Evolutionary conservation across 64 coral and sea anemone genomes (phyloP), one percentile per base, ranked within the genome.

Genomic region (Montipora foliosa): DNA sequence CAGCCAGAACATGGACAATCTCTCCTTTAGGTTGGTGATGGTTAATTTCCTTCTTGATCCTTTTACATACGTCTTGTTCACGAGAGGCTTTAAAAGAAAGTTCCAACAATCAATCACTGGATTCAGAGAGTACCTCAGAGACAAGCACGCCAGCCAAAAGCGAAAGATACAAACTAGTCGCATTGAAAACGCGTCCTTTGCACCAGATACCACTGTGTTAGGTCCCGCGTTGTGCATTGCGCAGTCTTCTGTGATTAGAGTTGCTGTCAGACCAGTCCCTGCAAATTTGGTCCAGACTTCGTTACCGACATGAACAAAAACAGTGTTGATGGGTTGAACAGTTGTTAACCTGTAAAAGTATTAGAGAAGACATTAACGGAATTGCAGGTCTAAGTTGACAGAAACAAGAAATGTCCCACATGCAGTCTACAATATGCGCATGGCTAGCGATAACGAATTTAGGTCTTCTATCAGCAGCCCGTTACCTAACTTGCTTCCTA

Each of bases 11-110:
- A 19, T 69, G 11, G 92, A 93, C 62, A 66, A 70, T 17, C 21
- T 93, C 29, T 81, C 84, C 14, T 62, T 80, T n/a, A 93, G 52
- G 50, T 59, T 93, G 5, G 74, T 87, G 20, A 5, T 53, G 0
- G 45, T 61, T 11, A 87, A 77, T 79, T 93, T 93, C 50, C 11
- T 88, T 7, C 66, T 82, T 11, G 87, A 93, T 87, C 84, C 92
- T 6, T 93, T 93, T 22, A 79, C 77, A 17, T 93, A 93, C 47
- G 92, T 88, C 6, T 9, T 93, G 49, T 93, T 93, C 67, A 88
- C 78, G 67, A 74, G 17, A 45, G 79, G 78, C 45, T 93, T 93
- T 61, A 88, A 88, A 75, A 47, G 83, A 37, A 93, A 85, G 0
- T 51, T 93, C 15, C 16, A 24, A 44, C 82, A 17, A 3, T 86